Conservation (phyloP, 2,797 vertebrate genomes). For the Tragopan temminckii region DNA sequence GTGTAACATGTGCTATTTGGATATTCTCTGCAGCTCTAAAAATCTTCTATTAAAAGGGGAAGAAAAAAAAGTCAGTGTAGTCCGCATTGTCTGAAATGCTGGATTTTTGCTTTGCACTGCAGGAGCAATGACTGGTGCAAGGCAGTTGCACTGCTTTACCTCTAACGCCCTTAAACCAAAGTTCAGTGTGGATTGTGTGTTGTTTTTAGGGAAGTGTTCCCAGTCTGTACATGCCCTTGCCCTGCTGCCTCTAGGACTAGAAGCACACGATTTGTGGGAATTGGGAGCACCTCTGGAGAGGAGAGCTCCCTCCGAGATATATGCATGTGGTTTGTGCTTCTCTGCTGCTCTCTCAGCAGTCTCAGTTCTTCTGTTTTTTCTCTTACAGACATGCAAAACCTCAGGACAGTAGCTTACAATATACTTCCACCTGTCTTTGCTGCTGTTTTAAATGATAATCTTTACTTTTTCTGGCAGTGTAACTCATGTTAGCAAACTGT, state of each 20-base stretch:
- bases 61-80: neutral
- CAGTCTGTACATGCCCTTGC: accelerated
- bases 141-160: neutral
- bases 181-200: accelerated
- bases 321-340: neutral
- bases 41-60: neutral
- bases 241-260: neutral
- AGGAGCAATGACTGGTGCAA: neutral
- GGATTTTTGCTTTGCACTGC: neutral
- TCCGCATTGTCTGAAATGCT: neutral
- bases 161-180: neutral
- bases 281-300: neutral
- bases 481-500: neutral
- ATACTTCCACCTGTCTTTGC: neutral
- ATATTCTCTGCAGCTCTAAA: neutral
- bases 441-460: neutral
- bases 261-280: neutral
- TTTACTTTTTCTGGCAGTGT: neutral
- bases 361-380: neutral
- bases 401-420: neutral
- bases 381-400: accelerated
- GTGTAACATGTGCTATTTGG: neutral
- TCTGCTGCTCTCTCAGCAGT: neutral
- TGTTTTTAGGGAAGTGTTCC: neutral
- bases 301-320: neutral